A percentile compares a stretch with the other conserved stretches of the same genome.
phyloP scores from a whole-genome alignment of 2,113 vertebrate species.

The Acanthisitta chloris region DNA sequence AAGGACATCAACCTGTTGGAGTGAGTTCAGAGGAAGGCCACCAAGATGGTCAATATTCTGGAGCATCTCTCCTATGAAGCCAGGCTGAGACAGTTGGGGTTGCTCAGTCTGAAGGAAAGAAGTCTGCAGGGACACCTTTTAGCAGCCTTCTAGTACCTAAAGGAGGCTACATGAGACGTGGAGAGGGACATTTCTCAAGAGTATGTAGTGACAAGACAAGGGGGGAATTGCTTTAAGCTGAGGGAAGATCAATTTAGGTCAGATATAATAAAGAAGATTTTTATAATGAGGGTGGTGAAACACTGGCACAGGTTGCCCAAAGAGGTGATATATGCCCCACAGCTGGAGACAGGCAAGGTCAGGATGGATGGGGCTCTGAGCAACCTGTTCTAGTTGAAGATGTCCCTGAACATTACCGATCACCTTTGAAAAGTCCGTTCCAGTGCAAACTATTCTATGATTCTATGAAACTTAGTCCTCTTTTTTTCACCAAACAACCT shows the following conservation, averaged over 20 bases:
- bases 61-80: background rate
- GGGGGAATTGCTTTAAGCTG: background rate
- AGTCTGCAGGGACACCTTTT: background rate
- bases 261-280: background rate
- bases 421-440: background rate
- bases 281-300: background rate
- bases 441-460: too few species aligned
- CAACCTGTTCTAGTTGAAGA: background rate
- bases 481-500: fast-evolving
- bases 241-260: background rate
- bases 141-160: background rate
- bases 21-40: background rate
- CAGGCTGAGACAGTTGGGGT: background rate
- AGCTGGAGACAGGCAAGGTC: background rate
- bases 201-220: background rate
- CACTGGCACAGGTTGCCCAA: background rate
- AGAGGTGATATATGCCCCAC: background rate
- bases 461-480: background rate
- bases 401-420: background rate
- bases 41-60: background rate
- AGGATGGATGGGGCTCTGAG: background rate
- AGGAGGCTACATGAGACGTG: background rate
- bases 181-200: background rate
- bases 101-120: too few species aligned
- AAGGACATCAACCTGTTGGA: background rate